These are phyloP conservation scores for Girardia tigrina DNA, from an alignment of 2,888 invertebrate genomes.

Conservation along the genomic window DNA sequence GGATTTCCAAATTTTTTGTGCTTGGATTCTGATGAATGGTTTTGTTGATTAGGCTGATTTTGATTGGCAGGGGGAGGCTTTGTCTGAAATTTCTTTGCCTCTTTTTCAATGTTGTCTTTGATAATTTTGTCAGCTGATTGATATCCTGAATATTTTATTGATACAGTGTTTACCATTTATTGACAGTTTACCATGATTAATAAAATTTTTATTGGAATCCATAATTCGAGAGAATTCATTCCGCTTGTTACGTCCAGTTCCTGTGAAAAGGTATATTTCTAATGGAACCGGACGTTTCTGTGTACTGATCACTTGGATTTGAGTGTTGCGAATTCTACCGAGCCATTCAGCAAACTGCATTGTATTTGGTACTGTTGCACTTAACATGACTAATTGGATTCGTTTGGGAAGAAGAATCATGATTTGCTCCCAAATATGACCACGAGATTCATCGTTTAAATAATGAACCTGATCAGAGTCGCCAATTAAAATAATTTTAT, in stretches of 20 bases:
- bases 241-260: slow-evolving; percentile 41
- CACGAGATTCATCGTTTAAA: slow-evolving; percentile 86
- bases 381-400: slow-evolving; percentile 85
- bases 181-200: slow-evolving; percentile 35
- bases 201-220: slow-evolving; percentile 39
- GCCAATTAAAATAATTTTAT: background rate
- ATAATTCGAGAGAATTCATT: slow-evolving; percentile 31
- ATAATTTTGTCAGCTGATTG: too few species aligned
- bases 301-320: slow-evolving; percentile 76
- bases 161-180: too few species aligned
- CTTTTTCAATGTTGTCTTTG: too few species aligned
- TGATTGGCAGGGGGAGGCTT: too few species aligned
- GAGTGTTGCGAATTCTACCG: slow-evolving; percentile 47
- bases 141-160: too few species aligned
- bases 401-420: slow-evolving; percentile 82
- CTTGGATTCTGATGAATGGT: too few species aligned
- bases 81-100: too few species aligned
- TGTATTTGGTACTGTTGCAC: slow-evolving; percentile 93
- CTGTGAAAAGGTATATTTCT: slow-evolving; percentile 76
- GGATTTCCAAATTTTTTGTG: too few species aligned
- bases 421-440: slow-evolving; percentile 98
- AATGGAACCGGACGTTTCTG: slow-evolving; percentile 81
- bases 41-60: too few species aligned
- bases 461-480: slow-evolving; percentile 64
- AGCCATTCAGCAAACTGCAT: slow-evolving; percentile 70